Percentiles rank a stretch among this genome's conserved stretches.
Evolutionary conservation across 92 coral and sea anemone species (phyloP).

Genomic region (Phenganax marumi): DNA sequence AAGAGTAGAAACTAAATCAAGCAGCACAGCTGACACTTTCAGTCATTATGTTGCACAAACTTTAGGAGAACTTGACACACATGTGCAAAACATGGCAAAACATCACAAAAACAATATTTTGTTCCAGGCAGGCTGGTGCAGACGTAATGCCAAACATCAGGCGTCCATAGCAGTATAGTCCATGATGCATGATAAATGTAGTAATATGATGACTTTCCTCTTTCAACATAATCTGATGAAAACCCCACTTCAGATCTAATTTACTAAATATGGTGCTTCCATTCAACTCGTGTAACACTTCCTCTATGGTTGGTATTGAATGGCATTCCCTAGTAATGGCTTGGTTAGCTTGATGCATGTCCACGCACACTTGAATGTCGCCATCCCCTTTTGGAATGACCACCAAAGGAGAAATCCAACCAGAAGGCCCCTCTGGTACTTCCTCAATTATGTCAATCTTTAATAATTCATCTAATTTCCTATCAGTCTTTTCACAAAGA

Average conservation of each 20-base stretch:
- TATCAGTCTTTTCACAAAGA: slow-evolving; percentile 33
- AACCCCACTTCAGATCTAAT: slow-evolving; percentile 57
- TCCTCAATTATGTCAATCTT: slow-evolving; percentile 32
- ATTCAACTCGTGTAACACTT: slow-evolving; percentile 41
- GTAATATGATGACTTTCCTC: slow-evolving; percentile 44
- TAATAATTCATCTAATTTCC: slow-evolving; percentile 31
- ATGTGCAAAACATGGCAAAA: neutral
- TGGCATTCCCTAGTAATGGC: slow-evolving; percentile 46
- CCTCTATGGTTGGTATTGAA: slow-evolving; percentile 56
- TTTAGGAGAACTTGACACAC: neutral
- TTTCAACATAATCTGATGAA: slow-evolving; percentile 57
- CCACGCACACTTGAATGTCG: slow-evolving; percentile 36
- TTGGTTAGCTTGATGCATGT: slow-evolving; percentile 46
- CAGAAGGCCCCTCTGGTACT: slow-evolving; percentile 45
- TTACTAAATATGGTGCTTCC: slow-evolving; percentile 50
- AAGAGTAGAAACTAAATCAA: neutral
- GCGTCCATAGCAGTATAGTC: slow-evolving; percentile 41
- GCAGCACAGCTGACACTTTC: neutral
- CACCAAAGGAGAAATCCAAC: slow-evolving; percentile 49
- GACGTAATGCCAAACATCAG: neutral
- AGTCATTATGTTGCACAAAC: neutral
- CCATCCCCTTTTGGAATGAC: slow-evolving; percentile 51
- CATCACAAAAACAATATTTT: slow-evolving; percentile 1
- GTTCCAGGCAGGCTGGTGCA: neutral
- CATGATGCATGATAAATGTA: slow-evolving; percentile 42